A percentile compares a stretch with the other conserved stretches of the same genome.
Evolutionary conservation across 2,888 invertebrate genomes (phyloP).

Genomic region (Sepioteuthis lessoniana): DNA sequence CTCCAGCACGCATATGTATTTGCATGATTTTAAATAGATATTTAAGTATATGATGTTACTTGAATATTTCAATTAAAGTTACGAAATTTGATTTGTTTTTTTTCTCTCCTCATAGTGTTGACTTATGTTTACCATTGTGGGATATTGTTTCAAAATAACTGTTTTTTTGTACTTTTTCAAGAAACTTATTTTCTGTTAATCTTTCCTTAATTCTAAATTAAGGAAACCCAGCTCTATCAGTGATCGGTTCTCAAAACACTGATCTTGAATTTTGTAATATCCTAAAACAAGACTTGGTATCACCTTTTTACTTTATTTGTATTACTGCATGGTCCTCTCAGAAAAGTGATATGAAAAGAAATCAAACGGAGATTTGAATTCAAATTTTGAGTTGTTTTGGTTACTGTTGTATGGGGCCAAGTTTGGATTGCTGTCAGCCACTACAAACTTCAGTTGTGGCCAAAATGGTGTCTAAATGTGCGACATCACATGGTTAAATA

Average conservation of each 20-base stretch:
- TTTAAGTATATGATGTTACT: not conserved
- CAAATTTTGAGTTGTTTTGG: slow-evolving; percentile 4
- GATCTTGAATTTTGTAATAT: not conserved
- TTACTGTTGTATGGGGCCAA: slow-evolving; percentile 33
- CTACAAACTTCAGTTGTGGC: slow-evolving; percentile 8
- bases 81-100: not conserved
- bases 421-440: slow-evolving; percentile 20
- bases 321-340: slow-evolving; percentile 4
- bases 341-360: slow-evolving; percentile 33
- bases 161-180: not conserved
- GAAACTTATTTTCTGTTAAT: not conserved
- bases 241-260: not conserved
- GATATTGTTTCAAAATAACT: not conserved
- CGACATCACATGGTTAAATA: slow-evolving; percentile 4
- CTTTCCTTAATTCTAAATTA: not conserved
- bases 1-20: not conserved
- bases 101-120: not conserved
- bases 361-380: not conserved
- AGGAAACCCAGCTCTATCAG: not conserved
- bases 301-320: not conserved
- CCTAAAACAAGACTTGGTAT: not conserved
- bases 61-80: not conserved
- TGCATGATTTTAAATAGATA: slow-evolving; percentile 10
- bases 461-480: slow-evolving; percentile 12
- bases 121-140: not conserved